phyloP scores from a whole-genome alignment of 1,140 invertebrate species.

The Reticulitermes speratus region DNA sequence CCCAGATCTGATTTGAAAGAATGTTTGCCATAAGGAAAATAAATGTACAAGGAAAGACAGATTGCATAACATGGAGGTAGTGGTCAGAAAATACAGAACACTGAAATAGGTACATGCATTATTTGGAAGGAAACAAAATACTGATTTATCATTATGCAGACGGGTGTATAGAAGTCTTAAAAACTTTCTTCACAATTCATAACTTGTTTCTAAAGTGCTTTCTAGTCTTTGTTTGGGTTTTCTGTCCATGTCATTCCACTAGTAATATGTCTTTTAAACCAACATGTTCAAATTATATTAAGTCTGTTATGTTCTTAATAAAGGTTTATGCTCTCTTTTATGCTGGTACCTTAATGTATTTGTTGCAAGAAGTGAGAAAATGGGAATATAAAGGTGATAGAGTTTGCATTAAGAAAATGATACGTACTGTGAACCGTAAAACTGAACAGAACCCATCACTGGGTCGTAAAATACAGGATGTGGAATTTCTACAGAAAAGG shows the following conservation, averaged over 20 bases:
- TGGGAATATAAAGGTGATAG: neutral
- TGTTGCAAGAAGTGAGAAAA: neutral
- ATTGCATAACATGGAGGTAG: neutral
- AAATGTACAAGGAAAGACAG: neutral
- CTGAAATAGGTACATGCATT: neutral
- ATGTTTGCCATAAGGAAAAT: neutral
- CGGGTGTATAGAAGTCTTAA: neutral
- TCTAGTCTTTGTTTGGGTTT: neutral
- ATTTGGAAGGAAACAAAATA: neutral
- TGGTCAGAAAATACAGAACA: constrained; percentile 5
- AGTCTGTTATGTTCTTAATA: neutral
- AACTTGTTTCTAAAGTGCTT: neutral
- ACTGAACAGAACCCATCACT: neutral
- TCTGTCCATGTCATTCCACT: neutral
- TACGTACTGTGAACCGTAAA: neutral
- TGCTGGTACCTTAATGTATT: neutral
- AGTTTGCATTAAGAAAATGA: neutral
- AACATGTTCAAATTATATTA: neutral
- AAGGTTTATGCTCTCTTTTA: neutral
- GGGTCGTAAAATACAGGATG: neutral
- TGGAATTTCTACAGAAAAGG: neutral
- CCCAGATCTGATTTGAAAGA: constrained; percentile 61
- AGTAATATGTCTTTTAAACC: neutral
- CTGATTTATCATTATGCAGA: neutral
- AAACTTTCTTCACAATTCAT: neutral